Conservation (phyloP, 1,140 invertebrate species). For the Frieseomelitta varia region DNA sequence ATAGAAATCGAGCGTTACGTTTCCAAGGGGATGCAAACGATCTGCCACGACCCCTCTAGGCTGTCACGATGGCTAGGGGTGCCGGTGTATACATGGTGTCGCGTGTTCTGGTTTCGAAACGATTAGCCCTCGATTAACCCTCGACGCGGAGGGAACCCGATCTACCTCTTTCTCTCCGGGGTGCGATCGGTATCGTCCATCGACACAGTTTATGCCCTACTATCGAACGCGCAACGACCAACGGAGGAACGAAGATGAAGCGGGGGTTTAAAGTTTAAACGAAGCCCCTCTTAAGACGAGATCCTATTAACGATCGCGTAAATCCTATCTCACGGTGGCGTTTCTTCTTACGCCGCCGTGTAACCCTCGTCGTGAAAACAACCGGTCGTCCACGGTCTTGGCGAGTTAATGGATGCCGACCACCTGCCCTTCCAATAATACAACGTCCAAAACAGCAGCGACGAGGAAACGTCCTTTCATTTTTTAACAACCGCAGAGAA, state of each 20-base stretch:
- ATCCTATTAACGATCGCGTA: slow-evolving; percentile 73
- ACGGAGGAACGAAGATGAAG: slow-evolving; percentile 41
- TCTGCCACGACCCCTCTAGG: background rate
- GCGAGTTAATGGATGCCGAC: slow-evolving; percentile 9
- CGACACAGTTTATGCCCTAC: slow-evolving; percentile 45
- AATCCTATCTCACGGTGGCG: slow-evolving; percentile 42
- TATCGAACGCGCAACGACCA: slow-evolving; percentile 14
- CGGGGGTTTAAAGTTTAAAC: slow-evolving; percentile 65
- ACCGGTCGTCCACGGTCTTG: slow-evolving; percentile 3
- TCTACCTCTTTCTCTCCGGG: background rate
- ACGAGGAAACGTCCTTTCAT: background rate
- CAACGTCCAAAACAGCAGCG: background rate
- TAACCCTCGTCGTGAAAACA: slow-evolving; percentile 46
- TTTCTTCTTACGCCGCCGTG: slow-evolving; percentile 32
- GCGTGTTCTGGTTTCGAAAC: slow-evolving; percentile 42
- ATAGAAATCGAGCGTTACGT: background rate
- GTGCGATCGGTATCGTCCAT: slow-evolving; percentile 44
- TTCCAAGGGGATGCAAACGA: background rate
- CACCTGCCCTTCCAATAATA: background rate
- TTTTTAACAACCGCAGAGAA: background rate
- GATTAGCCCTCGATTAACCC: slow-evolving; percentile 53
- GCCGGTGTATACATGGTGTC: slow-evolving; percentile 32
- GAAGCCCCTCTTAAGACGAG: slow-evolving; percentile 75
- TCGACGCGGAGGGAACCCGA: slow-evolving; percentile 24
- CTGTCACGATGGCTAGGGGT: background rate